Evolutionary conservation across 2,888 invertebrate species (phyloP).

Genomic region (Mamestra brassicae): DNA sequence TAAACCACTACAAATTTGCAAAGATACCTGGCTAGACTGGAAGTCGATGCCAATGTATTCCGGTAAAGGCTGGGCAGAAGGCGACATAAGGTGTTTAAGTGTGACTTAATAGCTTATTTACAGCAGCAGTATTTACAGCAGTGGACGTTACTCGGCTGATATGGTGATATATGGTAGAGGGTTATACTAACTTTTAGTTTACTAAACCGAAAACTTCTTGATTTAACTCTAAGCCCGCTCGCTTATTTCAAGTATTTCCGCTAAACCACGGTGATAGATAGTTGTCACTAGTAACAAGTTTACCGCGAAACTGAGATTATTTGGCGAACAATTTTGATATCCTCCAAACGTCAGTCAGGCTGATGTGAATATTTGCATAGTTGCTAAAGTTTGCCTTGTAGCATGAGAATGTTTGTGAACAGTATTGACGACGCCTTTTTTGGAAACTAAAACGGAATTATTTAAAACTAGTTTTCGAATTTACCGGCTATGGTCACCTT

Average conservation of each 20-base stretch:
- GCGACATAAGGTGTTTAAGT: no score
- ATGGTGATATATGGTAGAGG: no score
- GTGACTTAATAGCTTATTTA: no score
- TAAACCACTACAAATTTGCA: no score
- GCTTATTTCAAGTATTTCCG: conserved; percentile 3
- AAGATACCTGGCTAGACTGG: neutral
- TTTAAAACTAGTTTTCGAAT: neutral
- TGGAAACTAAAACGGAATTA: conserved; percentile 12
- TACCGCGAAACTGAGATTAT: conserved; percentile 59
- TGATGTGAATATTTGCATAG: conserved; percentile 67
- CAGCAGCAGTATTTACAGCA: no score
- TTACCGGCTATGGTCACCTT: neutral
- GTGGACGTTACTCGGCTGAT: no score
- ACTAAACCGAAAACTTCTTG: neutral
- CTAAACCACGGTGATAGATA: neutral
- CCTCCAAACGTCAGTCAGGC: conserved; percentile 50
- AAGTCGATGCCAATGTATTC: neutral
- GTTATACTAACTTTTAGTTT: neutral
- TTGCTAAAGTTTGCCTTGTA: conserved; percentile 50
- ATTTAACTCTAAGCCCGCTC: neutral
- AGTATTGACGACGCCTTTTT: conserved; percentile 23
- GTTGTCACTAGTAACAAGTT: conserved; percentile 29
- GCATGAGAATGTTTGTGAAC: conserved; percentile 14
- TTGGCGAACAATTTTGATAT: conserved; percentile 70
- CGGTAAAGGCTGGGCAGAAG: neutral